Conservation (phyloP, 2,797 vertebrate species). For the Furcifer pardalis region DNA sequence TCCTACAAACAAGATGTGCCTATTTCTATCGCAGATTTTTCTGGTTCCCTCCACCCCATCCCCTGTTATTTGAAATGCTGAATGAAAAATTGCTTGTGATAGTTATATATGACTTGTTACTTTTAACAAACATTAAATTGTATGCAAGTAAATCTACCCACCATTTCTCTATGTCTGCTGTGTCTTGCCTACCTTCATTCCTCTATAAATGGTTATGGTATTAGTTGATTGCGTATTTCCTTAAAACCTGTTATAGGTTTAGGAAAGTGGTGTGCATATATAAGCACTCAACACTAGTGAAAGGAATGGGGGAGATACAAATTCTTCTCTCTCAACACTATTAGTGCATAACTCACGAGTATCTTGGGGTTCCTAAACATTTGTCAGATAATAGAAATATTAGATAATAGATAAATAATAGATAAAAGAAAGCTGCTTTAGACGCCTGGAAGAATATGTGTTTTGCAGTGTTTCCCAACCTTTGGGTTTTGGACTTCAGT, state of each 20-base stretch:
- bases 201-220: not conserved
- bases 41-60: not conserved
- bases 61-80: constrained; percentile 59
- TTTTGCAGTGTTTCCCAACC: not conserved
- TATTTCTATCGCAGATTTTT: constrained; percentile 58
- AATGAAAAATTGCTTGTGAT: constrained; percentile 58
- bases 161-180: not conserved
- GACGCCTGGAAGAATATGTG: not conserved
- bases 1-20: constrained; percentile 67
- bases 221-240: not conserved
- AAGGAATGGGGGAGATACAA: not conserved
- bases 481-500: no score
- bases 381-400: no score
- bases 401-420: no score
- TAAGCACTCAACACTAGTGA: rapidly evolving
- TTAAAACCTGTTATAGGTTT: not conserved
- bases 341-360: no score
- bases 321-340: not conserved
- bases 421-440: no score
- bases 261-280: not conserved
- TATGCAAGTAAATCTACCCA: constrained; percentile 57
- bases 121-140: constrained; percentile 50
- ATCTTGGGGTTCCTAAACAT: not conserved
- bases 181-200: not conserved
- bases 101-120: constrained; percentile 60